Conservation (phyloP, 2,113 vertebrate species). For the Dolichallabes microphthalmus region DNA sequence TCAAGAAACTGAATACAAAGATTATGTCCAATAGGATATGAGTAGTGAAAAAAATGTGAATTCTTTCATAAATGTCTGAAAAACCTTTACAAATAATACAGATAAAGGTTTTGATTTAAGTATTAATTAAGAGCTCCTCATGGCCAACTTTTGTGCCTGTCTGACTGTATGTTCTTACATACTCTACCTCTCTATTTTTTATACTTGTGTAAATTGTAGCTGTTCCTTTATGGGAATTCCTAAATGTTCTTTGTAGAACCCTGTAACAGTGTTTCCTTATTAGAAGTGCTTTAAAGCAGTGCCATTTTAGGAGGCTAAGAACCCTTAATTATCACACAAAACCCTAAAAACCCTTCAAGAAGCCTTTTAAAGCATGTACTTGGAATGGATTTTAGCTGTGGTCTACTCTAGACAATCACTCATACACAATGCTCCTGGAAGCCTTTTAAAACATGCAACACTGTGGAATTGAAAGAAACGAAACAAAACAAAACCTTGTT, state of each 20-base stretch:
- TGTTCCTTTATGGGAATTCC: background rate
- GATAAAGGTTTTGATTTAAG: background rate
- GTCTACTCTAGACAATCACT: background rate
- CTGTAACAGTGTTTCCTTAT: background rate
- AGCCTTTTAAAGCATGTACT: background rate
- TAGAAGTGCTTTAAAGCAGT: background rate
- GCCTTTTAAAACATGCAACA: background rate
- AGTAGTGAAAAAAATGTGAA: background rate
- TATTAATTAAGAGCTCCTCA: background rate
- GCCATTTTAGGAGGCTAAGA: too few relatives aligned
- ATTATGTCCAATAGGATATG: slow-evolving; percentile 93
- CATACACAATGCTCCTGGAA: background rate
- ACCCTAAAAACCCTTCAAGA: background rate
- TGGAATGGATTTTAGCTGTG: background rate
- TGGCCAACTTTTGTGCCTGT: background rate
- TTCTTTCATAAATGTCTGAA: background rate
- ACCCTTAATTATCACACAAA: background rate
- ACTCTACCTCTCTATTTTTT: slow-evolving; percentile 26
- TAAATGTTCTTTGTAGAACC: background rate
- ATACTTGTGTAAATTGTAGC: background rate
- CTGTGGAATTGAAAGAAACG: background rate
- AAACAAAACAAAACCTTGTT: background rate
- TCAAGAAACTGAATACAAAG: slow-evolving; percentile 87
- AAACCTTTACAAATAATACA: background rate
- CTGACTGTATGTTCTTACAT: slow-evolving; percentile 15